Conservation (phyloP, 2,797 vertebrate species). For the Rhinogobio ventralis region DNA sequence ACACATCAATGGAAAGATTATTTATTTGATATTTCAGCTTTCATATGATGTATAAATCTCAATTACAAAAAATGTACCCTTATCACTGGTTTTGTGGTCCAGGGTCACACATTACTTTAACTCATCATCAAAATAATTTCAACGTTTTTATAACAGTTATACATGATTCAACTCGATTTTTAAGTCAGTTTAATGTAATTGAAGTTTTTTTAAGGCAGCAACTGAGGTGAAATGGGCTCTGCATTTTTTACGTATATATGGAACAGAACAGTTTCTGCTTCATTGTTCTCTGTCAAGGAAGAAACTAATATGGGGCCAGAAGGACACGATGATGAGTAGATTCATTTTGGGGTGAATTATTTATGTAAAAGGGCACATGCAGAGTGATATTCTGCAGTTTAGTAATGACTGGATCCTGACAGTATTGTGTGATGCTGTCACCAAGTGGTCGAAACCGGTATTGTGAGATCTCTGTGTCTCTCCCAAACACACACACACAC, state of each 20-base stretch:
- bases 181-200: neutral
- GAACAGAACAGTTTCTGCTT: neutral
- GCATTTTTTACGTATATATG: neutral
- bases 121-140: neutral
- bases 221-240: neutral
- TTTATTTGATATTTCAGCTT: no score
- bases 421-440: constrained; percentile 60
- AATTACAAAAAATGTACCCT: no score
- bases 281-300: neutral
- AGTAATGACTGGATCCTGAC: neutral
- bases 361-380: neutral
- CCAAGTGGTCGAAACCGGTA: constrained; percentile 57
- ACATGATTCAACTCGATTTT: neutral
- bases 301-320: neutral
- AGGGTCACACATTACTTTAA: neutral
- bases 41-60: no score
- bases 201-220: neutral
- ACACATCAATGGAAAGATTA: no score
- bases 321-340: neutral
- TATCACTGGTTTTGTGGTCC: no score
- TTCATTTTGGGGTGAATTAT: neutral
- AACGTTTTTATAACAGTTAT: neutral
- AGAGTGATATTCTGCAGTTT: neutral
- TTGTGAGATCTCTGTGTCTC: neutral
- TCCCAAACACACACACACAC: neutral